Conservation (phyloP, 2,888 invertebrate genomes). For the Saturnia japonica region DNA sequence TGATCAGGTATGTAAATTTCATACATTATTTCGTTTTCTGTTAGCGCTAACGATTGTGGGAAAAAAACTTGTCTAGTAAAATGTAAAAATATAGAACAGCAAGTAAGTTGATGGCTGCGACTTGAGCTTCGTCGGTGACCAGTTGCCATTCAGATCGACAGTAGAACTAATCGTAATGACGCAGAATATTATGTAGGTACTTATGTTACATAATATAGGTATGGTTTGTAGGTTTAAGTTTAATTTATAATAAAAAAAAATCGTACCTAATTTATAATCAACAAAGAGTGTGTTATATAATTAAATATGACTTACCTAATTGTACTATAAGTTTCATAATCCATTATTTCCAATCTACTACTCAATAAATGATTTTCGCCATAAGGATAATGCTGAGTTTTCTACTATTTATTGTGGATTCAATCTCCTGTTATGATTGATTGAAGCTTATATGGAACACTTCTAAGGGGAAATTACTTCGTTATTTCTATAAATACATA, state of each 20-base stretch:
- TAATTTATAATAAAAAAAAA: not conserved
- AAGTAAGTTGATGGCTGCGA: not conserved
- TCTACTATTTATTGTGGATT: conserved; percentile 68
- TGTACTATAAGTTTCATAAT: conserved; percentile 45
- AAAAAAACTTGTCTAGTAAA: no score
- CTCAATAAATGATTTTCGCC: conserved; percentile 64
- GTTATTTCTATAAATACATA: conserved; percentile 49
- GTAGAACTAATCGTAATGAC: not conserved
- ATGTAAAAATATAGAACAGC: not conserved
- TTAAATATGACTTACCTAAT: conserved; percentile 45
- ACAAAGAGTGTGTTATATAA: conserved; percentile 32
- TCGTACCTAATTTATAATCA: not conserved
- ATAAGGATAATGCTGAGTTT: conserved; percentile 62
- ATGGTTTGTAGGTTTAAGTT: not conserved
- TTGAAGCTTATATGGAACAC: conserved; percentile 66
- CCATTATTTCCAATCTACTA: conserved; percentile 51
- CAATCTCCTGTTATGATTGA: conserved; percentile 65
- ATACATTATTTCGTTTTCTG: no score
- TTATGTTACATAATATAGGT: no score
- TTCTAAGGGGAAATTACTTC: conserved; percentile 61
- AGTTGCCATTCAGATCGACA: not conserved
- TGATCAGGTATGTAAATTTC: no score
- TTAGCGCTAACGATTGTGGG: no score
- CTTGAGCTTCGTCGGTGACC: not conserved
- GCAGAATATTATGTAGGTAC: not conserved